A percentile compares a stretch with the other conserved stretches of the same genome.
Conservation (phyloP, 2,113 vertebrate species). For the Helogale parvula region DNA sequence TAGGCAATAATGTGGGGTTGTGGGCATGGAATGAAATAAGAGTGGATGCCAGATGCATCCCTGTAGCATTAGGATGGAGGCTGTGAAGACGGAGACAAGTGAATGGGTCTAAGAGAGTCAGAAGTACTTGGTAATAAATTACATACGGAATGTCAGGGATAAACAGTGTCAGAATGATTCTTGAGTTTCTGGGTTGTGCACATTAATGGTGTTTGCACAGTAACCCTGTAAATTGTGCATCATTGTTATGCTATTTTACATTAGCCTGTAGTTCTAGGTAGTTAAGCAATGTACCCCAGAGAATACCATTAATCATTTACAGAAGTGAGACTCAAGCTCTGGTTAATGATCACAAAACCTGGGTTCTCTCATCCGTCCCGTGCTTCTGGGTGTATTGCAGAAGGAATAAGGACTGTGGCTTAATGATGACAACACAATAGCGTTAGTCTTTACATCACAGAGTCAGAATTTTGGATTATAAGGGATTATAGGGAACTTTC, state of each 20-base stretch:
- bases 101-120: background rate
- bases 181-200: background rate
- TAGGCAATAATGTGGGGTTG: background rate
- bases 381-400: background rate
- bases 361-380: background rate
- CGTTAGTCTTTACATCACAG: background rate
- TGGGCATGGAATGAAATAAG: background rate
- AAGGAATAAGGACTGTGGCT: background rate
- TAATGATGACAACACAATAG: background rate
- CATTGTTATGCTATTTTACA: background rate
- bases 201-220: background rate
- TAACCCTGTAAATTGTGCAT: background rate
- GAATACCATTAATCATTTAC: background rate
- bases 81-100: background rate
- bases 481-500: background rate
- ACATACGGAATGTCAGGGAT: background rate
- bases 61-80: background rate
- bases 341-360: slow-evolving; percentile 9
- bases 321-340: background rate
- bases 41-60: background rate
- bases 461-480: background rate
- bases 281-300: background rate
- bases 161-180: background rate
- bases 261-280: background rate
- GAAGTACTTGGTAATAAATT: background rate